phyloP scores from a whole-genome alignment of 1,140 invertebrate species.

The Nephila pilipes region DNA sequence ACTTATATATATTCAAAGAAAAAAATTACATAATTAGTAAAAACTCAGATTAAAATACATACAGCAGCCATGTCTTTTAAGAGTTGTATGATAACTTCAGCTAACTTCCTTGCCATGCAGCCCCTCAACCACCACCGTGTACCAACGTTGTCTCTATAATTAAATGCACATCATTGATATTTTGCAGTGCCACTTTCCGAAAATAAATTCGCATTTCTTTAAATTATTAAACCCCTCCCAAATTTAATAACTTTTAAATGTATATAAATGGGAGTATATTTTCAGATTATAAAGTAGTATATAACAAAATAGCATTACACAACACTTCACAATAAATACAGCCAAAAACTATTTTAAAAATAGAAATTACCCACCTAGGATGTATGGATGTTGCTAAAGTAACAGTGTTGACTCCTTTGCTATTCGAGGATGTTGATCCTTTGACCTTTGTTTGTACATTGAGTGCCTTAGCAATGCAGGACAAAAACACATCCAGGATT shows the following conservation, averaged over 20 bases:
- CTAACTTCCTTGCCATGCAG: conserved; percentile 89
- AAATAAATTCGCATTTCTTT: too few species aligned
- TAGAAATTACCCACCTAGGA: conserved; percentile 74
- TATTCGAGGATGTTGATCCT: conserved; percentile 82
- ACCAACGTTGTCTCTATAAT: conserved; percentile 81
- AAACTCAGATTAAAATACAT: conserved; percentile 80
- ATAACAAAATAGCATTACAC: too few species aligned
- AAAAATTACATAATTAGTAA: neutral
- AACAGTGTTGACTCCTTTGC: conserved; percentile 84
- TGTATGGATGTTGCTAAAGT: conserved; percentile 79
- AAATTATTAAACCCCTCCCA: too few species aligned
- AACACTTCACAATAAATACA: too few species aligned
- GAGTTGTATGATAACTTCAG: conserved; percentile 92
- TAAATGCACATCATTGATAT: conserved; percentile 9
- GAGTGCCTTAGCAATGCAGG: conserved; percentile 92
- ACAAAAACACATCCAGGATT: conserved; percentile 91
- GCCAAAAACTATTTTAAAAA: too few species aligned
- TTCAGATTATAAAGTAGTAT: too few species aligned
- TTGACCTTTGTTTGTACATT: conserved; percentile 94
- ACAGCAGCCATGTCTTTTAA: conserved; percentile 95
- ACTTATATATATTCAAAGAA: neutral
- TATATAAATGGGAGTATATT: too few species aligned
- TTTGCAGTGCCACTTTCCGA: too few species aligned
- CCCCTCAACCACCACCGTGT: conserved; percentile 93
- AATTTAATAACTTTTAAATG: too few species aligned